Conservation (phyloP, 2,113 vertebrate genomes). For the Uropsilus gracilis region DNA sequence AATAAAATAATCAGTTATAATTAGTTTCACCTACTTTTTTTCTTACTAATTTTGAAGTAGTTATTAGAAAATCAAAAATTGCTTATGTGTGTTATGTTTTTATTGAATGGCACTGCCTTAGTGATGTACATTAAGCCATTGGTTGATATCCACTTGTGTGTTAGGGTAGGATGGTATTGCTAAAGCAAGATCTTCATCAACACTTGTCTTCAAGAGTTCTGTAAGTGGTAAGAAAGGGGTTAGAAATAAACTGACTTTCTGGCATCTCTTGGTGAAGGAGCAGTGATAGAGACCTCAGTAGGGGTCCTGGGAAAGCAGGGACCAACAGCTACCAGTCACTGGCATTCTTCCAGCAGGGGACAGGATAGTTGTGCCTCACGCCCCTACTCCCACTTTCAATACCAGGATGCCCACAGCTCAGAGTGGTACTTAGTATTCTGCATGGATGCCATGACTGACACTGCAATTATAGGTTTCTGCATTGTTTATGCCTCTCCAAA, state of each 20-base stretch:
- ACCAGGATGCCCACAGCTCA: conserved; percentile 65
- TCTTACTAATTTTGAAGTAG: background rate
- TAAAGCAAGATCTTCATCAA: background rate
- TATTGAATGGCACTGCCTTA: background rate
- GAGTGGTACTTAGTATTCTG: conserved; percentile 85
- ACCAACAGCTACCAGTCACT: background rate
- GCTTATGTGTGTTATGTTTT: background rate
- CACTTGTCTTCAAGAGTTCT: conserved; percentile 58
- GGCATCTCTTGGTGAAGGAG: background rate
- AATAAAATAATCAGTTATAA: background rate
- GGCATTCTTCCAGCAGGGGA: conserved; percentile 82
- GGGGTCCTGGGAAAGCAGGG: background rate
- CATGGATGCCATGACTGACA: conserved; percentile 85
- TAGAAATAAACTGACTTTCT: conserved; percentile 47
- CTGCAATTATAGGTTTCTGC: conserved; percentile 87
- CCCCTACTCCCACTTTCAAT: background rate
- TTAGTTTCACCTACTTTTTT: background rate
- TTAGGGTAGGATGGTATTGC: background rate
- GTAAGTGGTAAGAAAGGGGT: conserved; percentile 53
- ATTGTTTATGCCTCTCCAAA: conserved; percentile 86
- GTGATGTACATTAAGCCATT: background rate
- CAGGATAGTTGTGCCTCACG: conserved; percentile 64
- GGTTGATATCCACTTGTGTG: background rate
- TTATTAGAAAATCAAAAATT: background rate
- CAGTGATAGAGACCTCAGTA: background rate